These are phyloP conservation scores for Colossoma macropomum DNA, from an alignment of 2,113 vertebrate genomes.

Conservation along the genomic window DNA sequence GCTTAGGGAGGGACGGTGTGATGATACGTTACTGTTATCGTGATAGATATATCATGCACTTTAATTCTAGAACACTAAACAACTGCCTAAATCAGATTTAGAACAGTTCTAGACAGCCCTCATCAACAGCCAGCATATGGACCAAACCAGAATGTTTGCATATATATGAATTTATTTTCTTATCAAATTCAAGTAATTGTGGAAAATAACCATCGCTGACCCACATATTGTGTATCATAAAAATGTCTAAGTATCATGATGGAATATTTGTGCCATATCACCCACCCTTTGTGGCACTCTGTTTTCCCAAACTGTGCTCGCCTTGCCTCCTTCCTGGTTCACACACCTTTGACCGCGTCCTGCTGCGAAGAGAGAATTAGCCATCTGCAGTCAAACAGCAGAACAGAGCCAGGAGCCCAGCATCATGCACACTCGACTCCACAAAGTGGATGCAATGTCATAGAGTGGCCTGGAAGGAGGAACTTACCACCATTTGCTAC, in stretches of 20 bases:
- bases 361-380: constrained; percentile 42
- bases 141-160: too few relatives aligned
- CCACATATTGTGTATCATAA: too few relatives aligned
- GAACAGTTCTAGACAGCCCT: too few relatives aligned
- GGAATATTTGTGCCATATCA: too few relatives aligned
- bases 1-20: background rate
- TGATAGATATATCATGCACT: too few relatives aligned
- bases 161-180: too few relatives aligned
- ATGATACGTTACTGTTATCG: background rate
- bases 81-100: too few relatives aligned
- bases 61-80: too few relatives aligned
- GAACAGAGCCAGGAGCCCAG: constrained; percentile 10
- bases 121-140: too few relatives aligned
- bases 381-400: constrained; percentile 41
- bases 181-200: too few relatives aligned
- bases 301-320: constrained; percentile 13
- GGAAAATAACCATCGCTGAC: too few relatives aligned
- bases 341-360: constrained; percentile 36
- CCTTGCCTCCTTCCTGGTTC: constrained; percentile 23
- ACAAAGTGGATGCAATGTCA: background rate
- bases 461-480: background rate
- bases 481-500: background rate
- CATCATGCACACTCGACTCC: background rate
- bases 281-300: constrained; percentile 12
- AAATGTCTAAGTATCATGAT: too few relatives aligned